These are phyloP conservation scores for Meganola albula DNA, from an alignment of 2,888 invertebrate species.

Conservation along the genomic window DNA sequence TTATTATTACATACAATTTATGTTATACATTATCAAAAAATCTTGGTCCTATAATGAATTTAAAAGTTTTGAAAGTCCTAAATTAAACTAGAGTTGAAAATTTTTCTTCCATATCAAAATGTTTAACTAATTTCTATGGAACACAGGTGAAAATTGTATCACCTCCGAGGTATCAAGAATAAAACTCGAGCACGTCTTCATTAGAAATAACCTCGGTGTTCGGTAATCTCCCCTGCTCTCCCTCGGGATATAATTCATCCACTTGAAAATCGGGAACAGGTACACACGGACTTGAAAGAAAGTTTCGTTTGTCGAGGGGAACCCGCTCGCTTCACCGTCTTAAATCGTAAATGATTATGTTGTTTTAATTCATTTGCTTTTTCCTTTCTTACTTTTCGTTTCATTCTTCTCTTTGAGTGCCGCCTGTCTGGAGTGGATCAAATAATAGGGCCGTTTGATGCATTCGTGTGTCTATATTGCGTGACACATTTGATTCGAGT, in stretches of 20 bases:
- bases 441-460: constrained; percentile 44
- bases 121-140: constrained; percentile 11
- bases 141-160: constrained; percentile 59
- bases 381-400: constrained; percentile 61
- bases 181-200: constrained; percentile 66
- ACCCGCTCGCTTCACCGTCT: constrained; percentile 58
- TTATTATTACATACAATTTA: too few species aligned
- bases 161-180: constrained; percentile 59
- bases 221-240: constrained; percentile 57
- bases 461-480: constrained; percentile 32
- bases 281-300: constrained; percentile 73
- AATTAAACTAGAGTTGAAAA: constrained; percentile 17
- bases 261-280: constrained; percentile 73
- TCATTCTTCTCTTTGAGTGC: constrained; percentile 61
- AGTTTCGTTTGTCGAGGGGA: constrained; percentile 71
- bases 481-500: constrained; percentile 31
- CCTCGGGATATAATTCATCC: constrained; percentile 74
- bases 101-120: constrained; percentile 7
- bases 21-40: too few species aligned
- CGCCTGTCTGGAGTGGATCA: constrained; percentile 70
- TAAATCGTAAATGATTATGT: constrained; percentile 75
- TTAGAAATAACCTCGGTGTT: constrained; percentile 61
- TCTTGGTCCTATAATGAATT: too few species aligned
- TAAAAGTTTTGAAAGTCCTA: constrained; percentile 16
- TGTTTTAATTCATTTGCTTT: constrained; percentile 76